phyloP scores from a whole-genome alignment of 1,140 invertebrate species.

The Pseudobourletiella spinata region DNA sequence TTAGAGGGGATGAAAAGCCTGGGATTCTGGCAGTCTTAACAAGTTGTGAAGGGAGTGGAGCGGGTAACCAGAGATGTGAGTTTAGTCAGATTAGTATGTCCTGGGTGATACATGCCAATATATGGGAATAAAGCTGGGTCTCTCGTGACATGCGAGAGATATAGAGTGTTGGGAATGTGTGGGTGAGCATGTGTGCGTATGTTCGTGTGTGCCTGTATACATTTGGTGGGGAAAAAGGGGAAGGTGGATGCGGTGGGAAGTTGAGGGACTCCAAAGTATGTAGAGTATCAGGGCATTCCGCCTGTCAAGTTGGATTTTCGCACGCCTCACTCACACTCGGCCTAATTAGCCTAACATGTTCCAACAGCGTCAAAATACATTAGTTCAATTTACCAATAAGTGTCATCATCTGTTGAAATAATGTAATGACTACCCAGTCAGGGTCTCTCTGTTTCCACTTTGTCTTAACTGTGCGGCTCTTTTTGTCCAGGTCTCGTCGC shows the following conservation, averaged over 20 bases:
- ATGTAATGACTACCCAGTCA: no score
- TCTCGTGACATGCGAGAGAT: neutral
- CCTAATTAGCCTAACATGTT: constrained; percentile 7
- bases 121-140: neutral
- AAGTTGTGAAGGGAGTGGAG: no score
- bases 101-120: no score
- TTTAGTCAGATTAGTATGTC: no score
- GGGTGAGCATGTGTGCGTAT: neutral
- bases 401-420: constrained; percentile 5
- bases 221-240: no score
- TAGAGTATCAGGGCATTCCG: neutral
- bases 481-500: no score
- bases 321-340: neutral
- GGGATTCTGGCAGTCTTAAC: no score
- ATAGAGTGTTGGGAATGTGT: no score
- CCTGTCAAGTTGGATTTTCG: constrained; percentile 5
- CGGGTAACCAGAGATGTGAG: no score
- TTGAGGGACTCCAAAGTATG: neutral
- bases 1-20: no score
- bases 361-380: neutral
- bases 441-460: no score
- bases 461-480: no score
- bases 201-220: neutral
- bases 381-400: constrained; percentile 4
- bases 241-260: neutral